Base-by-base conservation (phyloP, 2,113 vertebrate genomes). In the Thymallus thymallus region DNA sequence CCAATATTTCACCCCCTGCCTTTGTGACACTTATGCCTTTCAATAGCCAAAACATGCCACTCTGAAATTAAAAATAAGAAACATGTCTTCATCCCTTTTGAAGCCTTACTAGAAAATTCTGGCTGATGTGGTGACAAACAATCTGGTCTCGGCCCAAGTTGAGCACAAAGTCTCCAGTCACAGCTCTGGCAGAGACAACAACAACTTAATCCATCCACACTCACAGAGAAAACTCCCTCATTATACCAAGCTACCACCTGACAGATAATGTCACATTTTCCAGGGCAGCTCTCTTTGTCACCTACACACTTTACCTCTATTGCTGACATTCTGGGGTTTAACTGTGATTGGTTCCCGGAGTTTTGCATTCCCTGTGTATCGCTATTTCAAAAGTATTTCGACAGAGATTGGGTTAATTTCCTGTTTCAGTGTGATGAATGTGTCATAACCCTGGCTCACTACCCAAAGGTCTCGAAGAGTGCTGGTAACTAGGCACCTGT, bases 81-180 rank as follows among this genome's bases (percentile, higher is more conserved):
- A 60, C 22, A 0, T 22, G 56, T 60, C 56, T 60, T 60, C n/a
- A 23, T 60, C n/a, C 6, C 6, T 60, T 22, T 51, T 22, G n/a
- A 60, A 23, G 56, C n/a, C 18, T 22, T 22, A 60, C 56, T 23
- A 60, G n/a, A 60, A 51, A 18, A 51, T 51, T 13, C 16, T 18
- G 16, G 48, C 14, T 51, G 14, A 13, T 60, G n/a, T 60, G 56
- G n/a, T 60, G n/a, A 23, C 56, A 60, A 60, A 23, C 9, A 22
- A 20, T 23, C n/a, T 60, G 56, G 56, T n/a, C n/a, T 60, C 5
- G 1, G n/a, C 14, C 56, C 56, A 58, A 60, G 18, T 16, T 60
- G 56, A 60, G n/a, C 56, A 60, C 56, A 60, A 22, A 60, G 56
- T 60, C n/a, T 23, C 56, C 56, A 60, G 56, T 60, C 56, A 60